phyloP scores from a whole-genome alignment of 2,888 invertebrate genomes.

The Boloria euphrosyne region DNA sequence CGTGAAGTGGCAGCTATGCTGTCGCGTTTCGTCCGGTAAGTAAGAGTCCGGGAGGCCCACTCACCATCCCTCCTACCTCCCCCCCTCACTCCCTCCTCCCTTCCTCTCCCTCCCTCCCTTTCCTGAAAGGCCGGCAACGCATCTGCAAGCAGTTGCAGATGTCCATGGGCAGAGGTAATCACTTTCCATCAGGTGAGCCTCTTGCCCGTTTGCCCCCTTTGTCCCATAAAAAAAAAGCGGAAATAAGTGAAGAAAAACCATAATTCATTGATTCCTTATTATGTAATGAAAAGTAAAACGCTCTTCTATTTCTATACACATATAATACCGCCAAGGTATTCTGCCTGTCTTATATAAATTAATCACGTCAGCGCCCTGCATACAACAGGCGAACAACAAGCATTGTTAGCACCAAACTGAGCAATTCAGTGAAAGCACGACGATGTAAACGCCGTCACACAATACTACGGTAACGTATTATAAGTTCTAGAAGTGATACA shows the following conservation, averaged over 20 bases:
- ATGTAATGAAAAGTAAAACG: conserved; percentile 1
- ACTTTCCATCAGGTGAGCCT: no score
- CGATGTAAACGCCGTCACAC: conserved; percentile 64
- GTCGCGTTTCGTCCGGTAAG: no score
- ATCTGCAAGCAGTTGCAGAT: no score
- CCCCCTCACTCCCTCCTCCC: no score
- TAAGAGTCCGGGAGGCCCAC: no score
- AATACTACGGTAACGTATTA: conserved; percentile 36
- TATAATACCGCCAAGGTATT: conserved; percentile 7
- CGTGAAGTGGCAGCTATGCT: no score
- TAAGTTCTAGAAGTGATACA: conserved; percentile 35
- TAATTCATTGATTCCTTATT: not conserved
- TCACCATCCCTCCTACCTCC: no score
- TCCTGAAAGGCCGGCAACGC: no score
- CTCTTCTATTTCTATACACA: conserved; percentile 4
- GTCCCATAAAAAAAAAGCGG: no score
- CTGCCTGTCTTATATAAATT: conserved; percentile 39
- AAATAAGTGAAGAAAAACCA: not conserved
- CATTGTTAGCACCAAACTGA: conserved; percentile 56
- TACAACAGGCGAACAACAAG: conserved; percentile 42
- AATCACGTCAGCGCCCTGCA: conserved; percentile 41
- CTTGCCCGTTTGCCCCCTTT: no score
- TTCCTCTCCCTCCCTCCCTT: no score
- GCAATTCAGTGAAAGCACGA: conserved; percentile 58
- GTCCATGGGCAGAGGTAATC: no score